Conservation (phyloP, 2,888 invertebrate genomes). For the Stenolophus ochropezus region DNA sequence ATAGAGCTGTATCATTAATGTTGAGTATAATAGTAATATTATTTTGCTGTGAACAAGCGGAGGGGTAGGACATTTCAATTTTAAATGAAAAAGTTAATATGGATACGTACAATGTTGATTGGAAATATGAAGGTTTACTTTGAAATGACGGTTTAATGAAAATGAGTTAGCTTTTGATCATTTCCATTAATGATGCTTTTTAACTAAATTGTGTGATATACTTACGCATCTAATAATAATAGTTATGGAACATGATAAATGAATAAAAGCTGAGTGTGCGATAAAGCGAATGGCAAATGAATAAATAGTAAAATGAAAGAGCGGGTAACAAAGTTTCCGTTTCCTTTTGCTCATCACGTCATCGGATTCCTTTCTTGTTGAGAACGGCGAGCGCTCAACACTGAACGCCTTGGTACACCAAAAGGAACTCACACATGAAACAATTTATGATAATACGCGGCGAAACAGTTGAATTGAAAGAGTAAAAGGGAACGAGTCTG, state of each 20-base stretch:
- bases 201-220: too few relatives aligned
- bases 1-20: too few relatives aligned
- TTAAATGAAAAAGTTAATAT: too few relatives aligned
- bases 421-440: slow-evolving; percentile 56
- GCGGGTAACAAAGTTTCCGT: slow-evolving; percentile 40
- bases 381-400: neutral
- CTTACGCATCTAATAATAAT: too few relatives aligned
- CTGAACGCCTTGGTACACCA: slow-evolving; percentile 12
- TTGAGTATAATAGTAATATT: too few relatives aligned
- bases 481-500: slow-evolving; percentile 51
- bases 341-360: slow-evolving; percentile 53
- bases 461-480: slow-evolving; percentile 56
- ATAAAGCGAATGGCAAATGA: slow-evolving; percentile 25
- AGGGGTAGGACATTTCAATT: too few relatives aligned
- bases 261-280: slow-evolving; percentile 22
- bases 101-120: too few relatives aligned
- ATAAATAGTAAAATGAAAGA: slow-evolving; percentile 51
- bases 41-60: too few relatives aligned
- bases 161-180: neutral
- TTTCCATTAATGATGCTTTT: neutral
- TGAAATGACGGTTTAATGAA: neutral
- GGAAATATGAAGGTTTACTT: neutral
- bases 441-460: slow-evolving; percentile 57
- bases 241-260: neutral
- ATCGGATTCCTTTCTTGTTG: slow-evolving; percentile 38